phyloP scores from a whole-genome alignment of 2,113 vertebrate genomes.

The Ifrita kowaldi region DNA sequence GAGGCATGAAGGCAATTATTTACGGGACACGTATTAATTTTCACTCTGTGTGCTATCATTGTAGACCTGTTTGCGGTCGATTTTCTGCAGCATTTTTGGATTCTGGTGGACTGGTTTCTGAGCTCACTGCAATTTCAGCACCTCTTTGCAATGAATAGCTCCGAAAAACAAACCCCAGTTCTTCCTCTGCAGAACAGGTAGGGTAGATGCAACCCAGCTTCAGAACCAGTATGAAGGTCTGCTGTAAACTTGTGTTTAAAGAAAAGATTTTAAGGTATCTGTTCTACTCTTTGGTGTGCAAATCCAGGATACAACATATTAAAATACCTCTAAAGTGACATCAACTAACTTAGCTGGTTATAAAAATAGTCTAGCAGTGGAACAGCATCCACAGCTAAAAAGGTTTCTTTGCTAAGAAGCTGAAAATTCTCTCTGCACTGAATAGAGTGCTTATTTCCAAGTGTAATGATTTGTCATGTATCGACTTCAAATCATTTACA shows the following conservation, averaged over 20 bases:
- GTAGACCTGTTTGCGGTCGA: constrained; percentile 1
- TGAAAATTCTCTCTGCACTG: not conserved
- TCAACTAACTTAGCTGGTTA: not conserved
- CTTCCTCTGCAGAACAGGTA: not conserved
- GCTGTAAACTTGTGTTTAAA: not conserved
- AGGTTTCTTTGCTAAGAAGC: not conserved
- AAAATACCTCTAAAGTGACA: not conserved
- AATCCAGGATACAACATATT: not conserved
- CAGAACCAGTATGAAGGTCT: not conserved
- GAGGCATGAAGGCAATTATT: constrained; percentile 42
- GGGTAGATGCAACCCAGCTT: not conserved
- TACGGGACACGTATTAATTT: constrained; percentile 28
- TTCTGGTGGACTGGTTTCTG: not conserved
- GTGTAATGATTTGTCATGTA: not conserved
- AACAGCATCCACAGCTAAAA: not conserved
- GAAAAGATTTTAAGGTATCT: not conserved
- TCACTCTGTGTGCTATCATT: constrained; percentile 32
- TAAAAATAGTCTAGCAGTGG: not conserved
- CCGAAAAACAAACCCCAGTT: not conserved
- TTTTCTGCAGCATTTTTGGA: not conserved
- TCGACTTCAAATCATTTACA: not conserved
- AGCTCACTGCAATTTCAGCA: not conserved
- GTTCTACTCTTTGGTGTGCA: not conserved
- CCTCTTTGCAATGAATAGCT: fast-evolving
- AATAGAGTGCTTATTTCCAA: not conserved